phyloP scores from a whole-genome alignment of 2,113 vertebrate species.

The Corydoras sp. region DNA sequence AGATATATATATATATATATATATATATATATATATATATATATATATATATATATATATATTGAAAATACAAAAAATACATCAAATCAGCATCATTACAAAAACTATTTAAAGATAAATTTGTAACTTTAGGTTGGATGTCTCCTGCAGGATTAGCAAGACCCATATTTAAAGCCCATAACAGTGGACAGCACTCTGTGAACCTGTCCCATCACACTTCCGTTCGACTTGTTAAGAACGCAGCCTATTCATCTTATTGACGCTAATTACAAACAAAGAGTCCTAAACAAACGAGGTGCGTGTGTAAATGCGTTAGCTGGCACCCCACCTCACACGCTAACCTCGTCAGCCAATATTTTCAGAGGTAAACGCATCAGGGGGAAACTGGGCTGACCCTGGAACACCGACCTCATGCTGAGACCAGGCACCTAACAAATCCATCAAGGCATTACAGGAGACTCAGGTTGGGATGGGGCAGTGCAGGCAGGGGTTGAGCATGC shows the following conservation, averaged over 20 bases:
- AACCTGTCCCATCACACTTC: conserved; percentile 48
- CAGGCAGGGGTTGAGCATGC: background rate
- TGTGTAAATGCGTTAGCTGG: conserved; percentile 90
- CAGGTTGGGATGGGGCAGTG: conserved; percentile 15
- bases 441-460: conserved; percentile 36
- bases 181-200: too few species aligned
- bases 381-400: conserved; percentile 26
- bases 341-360: conserved; percentile 45
- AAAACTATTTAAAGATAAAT: too few species aligned
- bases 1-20: too few species aligned
- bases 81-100: too few species aligned
- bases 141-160: too few species aligned
- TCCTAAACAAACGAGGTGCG: conserved; percentile 88
- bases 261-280: conserved; percentile 92
- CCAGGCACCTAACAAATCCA: conserved; percentile 23
- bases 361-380: conserved; percentile 27
- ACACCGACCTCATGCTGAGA: conserved; percentile 24
- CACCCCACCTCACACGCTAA: conserved; percentile 25
- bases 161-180: too few species aligned
- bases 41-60: too few species aligned
- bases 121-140: too few species aligned
- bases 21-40: too few species aligned
- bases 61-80: too few species aligned
- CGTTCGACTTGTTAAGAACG: conserved; percentile 46
- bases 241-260: conserved; percentile 91